Evolutionary conservation across 2,113 vertebrate genomes (phyloP), one percentile per base, ranked within the genome.

Genomic region (Panthera uncia): DNA sequence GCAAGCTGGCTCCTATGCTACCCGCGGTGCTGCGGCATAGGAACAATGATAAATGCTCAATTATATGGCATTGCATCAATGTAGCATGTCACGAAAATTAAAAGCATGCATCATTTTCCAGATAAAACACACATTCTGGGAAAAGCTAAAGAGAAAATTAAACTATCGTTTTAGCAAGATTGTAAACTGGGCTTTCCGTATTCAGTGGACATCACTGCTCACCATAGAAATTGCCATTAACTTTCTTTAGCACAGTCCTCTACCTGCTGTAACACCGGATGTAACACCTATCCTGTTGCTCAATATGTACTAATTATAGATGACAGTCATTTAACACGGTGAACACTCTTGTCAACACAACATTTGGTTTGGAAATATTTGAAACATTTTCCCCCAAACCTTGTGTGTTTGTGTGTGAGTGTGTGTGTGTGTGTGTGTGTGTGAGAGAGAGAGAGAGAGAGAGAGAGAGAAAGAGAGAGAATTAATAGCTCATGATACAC

Each of bases 221-320:
- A 16, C 38, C 96, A 15, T 23, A 97, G 74, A 95, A 97, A 82
- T n/a, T 82, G 48, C 69, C 41, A 3, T 78, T 48, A 48, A 88
- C 83, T 83, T 96, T 89, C 74, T 94, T 94, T 61, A 96, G 76
- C 91, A 94, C 74, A 61, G 45, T 66, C 48, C 66, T 86, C 65
- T 94, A 91, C 93, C 87, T 90, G 33, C 21, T 41, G 0, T 7
- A 81, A 25, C 29, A 50, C 41, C 83, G 96, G 93, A 78, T 48
- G 21, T n/a, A 48, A 66, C 69, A 80, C 36, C 29, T 93, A 38
- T 48, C 31, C 80, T 83, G 36, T 38, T 91, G 95, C 55, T 96
- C 82, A 73, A 76, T 69, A 92, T 71, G 41, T 65, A 41, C 85
- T 71, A 79, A 93, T 94, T 80, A 84, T 45, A 86, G 52, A 41